Evolutionary conservation across 1,140 invertebrate genomes (phyloP).

Genomic region (Phortica variegata): DNA sequence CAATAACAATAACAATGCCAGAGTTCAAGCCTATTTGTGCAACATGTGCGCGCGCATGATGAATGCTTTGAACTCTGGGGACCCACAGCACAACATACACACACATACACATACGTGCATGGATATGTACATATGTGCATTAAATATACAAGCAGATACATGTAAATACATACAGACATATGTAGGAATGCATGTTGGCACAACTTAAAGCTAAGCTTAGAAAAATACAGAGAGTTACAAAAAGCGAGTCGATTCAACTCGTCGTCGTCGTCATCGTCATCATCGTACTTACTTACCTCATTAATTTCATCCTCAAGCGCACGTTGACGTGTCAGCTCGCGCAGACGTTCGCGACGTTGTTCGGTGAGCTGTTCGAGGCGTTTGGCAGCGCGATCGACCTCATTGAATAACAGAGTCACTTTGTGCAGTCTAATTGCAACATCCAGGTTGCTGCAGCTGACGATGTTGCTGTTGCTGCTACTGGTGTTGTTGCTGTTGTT

Average conservation of each 20-base stretch:
- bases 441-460: conserved; percentile 26
- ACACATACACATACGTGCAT: conserved; percentile 6
- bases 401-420: conserved; percentile 59
- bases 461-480: conserved; percentile 1
- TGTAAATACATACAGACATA: conserved; percentile 7
- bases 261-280: background rate
- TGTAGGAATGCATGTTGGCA: background rate
- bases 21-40: background rate
- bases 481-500: conserved; percentile 8
- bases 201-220: conserved; percentile 11
- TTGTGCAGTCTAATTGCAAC: conserved; percentile 49
- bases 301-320: conserved; percentile 62
- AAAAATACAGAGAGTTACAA: conserved; percentile 5
- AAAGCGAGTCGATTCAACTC: too few relatives aligned
- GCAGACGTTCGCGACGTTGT: conserved; percentile 61
- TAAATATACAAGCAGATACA: background rate
- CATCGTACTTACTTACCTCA: conserved; percentile 57
- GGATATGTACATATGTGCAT: background rate
- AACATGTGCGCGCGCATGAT: background rate
- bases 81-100: background rate
- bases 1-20: too few relatives aligned
- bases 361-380: conserved; percentile 61
- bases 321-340: conserved; percentile 60
- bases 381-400: conserved; percentile 61
- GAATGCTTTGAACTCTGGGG: conserved; percentile 1